A percentile compares a stretch with the other conserved stretches of the same genome.
These are phyloP conservation scores for Lamellibrachia satsuma DNA, from an alignment of 2,888 invertebrate genomes.

Conservation along the genomic window DNA sequence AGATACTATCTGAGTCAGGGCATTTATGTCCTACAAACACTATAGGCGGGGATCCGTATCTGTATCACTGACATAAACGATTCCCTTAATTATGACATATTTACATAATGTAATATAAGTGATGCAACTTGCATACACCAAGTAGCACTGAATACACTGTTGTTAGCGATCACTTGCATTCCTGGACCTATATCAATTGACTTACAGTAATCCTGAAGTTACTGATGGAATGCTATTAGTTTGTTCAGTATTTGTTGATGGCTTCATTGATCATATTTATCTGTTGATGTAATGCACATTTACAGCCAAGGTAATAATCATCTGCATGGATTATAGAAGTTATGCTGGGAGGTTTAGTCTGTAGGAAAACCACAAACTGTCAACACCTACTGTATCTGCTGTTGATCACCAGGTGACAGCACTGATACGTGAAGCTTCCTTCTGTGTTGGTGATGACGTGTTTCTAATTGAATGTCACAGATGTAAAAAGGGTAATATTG, in stretches of 20 bases:
- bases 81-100: background rate
- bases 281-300: background rate
- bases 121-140: background rate
- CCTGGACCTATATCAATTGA: background rate
- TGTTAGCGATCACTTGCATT: background rate
- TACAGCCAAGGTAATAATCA: background rate
- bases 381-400: background rate
- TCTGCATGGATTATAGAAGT: background rate
- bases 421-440: background rate
- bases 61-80: background rate
- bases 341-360: background rate
- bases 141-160: background rate
- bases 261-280: background rate
- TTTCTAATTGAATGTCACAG: background rate
- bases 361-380: background rate
- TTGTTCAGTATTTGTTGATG: background rate
- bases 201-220: background rate
- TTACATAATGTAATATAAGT: background rate
- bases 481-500: background rate
- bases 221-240: background rate
- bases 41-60: background rate
- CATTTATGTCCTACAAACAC: background rate
- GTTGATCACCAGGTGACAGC: slow-evolving; percentile 6
- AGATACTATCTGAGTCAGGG: background rate
- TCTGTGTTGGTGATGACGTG: background rate